Evolutionary conservation across 2,888 invertebrate genomes (phyloP).

Genomic region (Pammene aurita): DNA sequence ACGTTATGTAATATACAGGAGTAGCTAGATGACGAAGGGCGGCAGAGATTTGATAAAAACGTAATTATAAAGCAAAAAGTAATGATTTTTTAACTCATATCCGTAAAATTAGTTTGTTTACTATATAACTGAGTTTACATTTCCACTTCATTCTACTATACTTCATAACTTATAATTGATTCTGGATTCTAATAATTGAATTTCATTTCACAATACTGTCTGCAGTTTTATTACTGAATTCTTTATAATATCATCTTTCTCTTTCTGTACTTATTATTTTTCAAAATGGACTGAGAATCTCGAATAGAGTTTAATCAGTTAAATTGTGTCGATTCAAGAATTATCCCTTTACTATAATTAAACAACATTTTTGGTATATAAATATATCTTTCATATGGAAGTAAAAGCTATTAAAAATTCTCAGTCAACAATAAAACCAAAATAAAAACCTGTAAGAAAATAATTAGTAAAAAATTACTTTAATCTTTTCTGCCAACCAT

Average conservation of each 20-base stretch:
- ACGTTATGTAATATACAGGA: no score
- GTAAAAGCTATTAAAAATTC: conserved; percentile 35
- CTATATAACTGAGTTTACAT: conserved; percentile 21
- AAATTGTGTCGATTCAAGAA: no score
- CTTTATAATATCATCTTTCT: neutral
- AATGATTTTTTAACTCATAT: conserved; percentile 28
- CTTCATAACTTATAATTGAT: neutral
- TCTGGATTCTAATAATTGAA: conserved; percentile 15
- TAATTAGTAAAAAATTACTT: conserved; percentile 44
- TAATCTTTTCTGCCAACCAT: conserved; percentile 21
- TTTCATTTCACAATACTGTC: conserved; percentile 24
- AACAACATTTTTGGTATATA: no score
- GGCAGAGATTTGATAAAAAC: no score
- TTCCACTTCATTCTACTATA: conserved; percentile 12
- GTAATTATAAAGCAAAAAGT: neutral
- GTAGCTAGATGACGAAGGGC: no score
- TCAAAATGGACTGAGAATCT: conserved; percentile 22
- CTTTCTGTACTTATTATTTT: conserved; percentile 1
- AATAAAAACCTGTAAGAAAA: conserved; percentile 48
- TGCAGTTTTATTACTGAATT: neutral
- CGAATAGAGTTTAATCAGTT: neutral
- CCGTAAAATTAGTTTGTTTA: conserved; percentile 44
- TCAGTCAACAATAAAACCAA: conserved; percentile 40
- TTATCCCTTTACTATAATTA: neutral
- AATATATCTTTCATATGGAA: no score